These are phyloP conservation scores for Gila orcuttii DNA, from an alignment of 2,113 vertebrate species.

Conservation along the genomic window DNA sequence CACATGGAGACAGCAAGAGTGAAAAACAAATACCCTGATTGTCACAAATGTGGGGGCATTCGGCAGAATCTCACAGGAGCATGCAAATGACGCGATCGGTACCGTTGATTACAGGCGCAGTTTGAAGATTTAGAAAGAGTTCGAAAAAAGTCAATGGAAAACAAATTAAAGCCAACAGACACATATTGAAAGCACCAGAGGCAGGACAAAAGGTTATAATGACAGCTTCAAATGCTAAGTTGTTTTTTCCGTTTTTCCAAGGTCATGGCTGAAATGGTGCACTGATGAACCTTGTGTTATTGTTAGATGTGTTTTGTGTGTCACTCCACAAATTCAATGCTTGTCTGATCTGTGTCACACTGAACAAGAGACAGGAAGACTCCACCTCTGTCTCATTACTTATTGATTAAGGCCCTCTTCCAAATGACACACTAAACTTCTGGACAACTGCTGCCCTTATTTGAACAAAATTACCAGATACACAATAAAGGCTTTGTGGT, in stretches of 20 bases:
- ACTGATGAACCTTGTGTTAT: background rate
- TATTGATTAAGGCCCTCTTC: slow-evolving; percentile 50
- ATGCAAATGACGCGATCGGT: slow-evolving; percentile 35
- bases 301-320: slow-evolving; percentile 25
- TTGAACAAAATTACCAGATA: background rate
- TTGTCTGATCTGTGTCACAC: slow-evolving; percentile 43
- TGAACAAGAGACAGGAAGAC: slow-evolving; percentile 40
- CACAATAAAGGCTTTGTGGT: background rate
- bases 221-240: slow-evolving; percentile 1
- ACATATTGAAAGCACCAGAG: background rate
- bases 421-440: slow-evolving; percentile 18
- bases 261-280: slow-evolving; percentile 4
- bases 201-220: background rate
- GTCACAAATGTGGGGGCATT: slow-evolving; percentile 51
- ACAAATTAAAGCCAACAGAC: slow-evolving; percentile 14
- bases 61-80: slow-evolving; percentile 30
- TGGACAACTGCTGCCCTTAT: background rate
- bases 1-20: slow-evolving; percentile 47
- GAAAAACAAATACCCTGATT: slow-evolving; percentile 53
- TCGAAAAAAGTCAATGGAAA: background rate
- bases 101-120: background rate
- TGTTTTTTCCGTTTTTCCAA: background rate
- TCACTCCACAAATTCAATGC: slow-evolving; percentile 34
- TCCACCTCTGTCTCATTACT: slow-evolving; percentile 48
- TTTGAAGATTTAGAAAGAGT: slow-evolving; percentile 14